A percentile compares a stretch with the other conserved stretches of the same genome.
phyloP scores from a whole-genome alignment of 2,113 vertebrate species.

The Chaetorhynchus papuensis region DNA sequence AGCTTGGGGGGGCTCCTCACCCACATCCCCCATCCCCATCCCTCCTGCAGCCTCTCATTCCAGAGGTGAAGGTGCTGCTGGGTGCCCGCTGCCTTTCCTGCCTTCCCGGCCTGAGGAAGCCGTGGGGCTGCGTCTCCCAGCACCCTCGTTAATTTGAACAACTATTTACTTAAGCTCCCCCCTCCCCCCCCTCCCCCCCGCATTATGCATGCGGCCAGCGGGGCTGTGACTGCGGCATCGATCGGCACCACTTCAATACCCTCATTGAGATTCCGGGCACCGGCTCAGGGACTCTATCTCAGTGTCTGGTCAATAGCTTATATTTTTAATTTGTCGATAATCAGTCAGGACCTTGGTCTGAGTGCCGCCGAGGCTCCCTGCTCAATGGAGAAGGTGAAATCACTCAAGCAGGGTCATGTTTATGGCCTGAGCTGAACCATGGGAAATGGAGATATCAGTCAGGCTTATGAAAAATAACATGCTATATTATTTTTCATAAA shows the following conservation, averaged over 20 bases:
- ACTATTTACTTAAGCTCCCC: slow-evolving; percentile 24
- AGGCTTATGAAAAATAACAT: slow-evolving; percentile 21
- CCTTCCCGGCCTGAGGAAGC: neutral
- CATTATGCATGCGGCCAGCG: slow-evolving; percentile 77
- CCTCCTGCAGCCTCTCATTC: neutral
- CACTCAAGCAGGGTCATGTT: slow-evolving; percentile 60
- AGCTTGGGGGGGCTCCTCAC: accelerated
- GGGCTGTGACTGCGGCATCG: slow-evolving; percentile 83
- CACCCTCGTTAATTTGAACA: neutral
- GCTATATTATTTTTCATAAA: slow-evolving; percentile 63
- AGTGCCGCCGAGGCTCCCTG: slow-evolving; percentile 40
- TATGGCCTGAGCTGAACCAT: slow-evolving; percentile 34
- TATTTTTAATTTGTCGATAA: slow-evolving; percentile 84
- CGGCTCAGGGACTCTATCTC: slow-evolving; percentile 83
- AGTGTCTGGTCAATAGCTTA: slow-evolving; percentile 82
- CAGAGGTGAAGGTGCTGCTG: accelerated
- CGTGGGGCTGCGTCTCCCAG: neutral
- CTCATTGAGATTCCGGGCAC: slow-evolving; percentile 89
- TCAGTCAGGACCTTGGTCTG: slow-evolving; percentile 75
- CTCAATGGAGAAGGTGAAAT: slow-evolving; percentile 10
- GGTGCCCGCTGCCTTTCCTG: neutral
- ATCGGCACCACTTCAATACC: slow-evolving; percentile 74
- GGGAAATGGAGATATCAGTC: slow-evolving; percentile 19
- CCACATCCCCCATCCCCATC: neutral
- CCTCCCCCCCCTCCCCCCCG: neutral